Conservation (phyloP, 2,113 vertebrate species). For the Rhinichthys klamathensis region DNA sequence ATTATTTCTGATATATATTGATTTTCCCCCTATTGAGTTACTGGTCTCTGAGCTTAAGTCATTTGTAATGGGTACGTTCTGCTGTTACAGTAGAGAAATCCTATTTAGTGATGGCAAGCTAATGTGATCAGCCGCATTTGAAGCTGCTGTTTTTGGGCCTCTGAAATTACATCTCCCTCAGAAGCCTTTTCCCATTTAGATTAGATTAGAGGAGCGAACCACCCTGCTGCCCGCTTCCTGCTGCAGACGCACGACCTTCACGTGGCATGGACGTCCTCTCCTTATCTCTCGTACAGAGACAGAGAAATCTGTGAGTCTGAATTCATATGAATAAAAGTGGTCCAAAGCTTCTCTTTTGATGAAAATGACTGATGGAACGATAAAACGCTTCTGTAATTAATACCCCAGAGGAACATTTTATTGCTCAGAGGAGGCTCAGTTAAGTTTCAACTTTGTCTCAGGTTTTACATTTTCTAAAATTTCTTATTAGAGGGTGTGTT, state of each 20-base stretch:
- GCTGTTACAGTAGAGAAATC: slow-evolving; percentile 86
- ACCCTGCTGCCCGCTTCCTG: slow-evolving; percentile 71
- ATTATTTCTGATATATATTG: slow-evolving; percentile 83
- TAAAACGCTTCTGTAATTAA: slow-evolving; percentile 32
- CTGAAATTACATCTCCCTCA: slow-evolving; percentile 80
- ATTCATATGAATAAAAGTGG: slow-evolving; percentile 31
- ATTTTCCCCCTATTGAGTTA: slow-evolving; percentile 84
- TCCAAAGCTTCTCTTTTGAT: slow-evolving; percentile 30
- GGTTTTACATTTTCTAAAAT: not conserved
- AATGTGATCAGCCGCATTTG: slow-evolving; percentile 86
- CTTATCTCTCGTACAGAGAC: slow-evolving; percentile 19
- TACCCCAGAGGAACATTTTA: not conserved
- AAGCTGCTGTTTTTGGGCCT: slow-evolving; percentile 73
- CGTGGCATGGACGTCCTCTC: slow-evolving; percentile 41
- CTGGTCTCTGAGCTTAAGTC: slow-evolving; percentile 79
- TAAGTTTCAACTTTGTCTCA: not conserved
- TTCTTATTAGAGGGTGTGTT: not conserved
- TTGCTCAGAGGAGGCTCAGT: slow-evolving; percentile 11
- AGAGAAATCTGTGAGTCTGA: slow-evolving; percentile 8
- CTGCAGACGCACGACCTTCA: slow-evolving; percentile 68
- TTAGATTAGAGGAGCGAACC: slow-evolving; percentile 76
- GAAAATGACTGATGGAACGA: slow-evolving; percentile 30
- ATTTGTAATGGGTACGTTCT: slow-evolving; percentile 86
- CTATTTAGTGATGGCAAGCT: slow-evolving; percentile 82
- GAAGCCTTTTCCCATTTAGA: slow-evolving; percentile 72